Evolutionary conservation across 2,888 invertebrate genomes (phyloP).

Genomic region (Caenorhabditis wallacei): DNA sequence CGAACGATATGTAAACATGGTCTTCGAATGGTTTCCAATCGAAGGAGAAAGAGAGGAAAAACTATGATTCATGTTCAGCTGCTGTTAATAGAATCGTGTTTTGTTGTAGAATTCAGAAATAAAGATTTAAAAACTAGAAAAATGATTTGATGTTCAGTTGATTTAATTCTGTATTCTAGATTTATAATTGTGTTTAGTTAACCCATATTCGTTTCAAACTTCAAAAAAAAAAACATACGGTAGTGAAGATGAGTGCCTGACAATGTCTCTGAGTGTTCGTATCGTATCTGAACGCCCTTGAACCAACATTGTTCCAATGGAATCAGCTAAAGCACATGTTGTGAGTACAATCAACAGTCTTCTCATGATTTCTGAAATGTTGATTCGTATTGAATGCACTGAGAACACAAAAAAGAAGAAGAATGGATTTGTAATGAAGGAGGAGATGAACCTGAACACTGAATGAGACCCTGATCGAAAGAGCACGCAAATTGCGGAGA

Average conservation of each 20-base stretch:
- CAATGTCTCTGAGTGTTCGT: conserved; percentile 63
- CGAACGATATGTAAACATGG: conserved; percentile 26
- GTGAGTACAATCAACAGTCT: conserved; percentile 65
- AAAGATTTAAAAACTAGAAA: no score
- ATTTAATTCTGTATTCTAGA: no score
- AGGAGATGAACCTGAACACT: conserved; percentile 46
- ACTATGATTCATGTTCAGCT: conserved; percentile 3
- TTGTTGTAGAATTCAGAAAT: no score
- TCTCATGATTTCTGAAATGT: conserved; percentile 45
- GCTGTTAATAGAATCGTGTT: background rate
- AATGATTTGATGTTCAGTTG: no score
- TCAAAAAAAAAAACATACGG: conserved; percentile 53
- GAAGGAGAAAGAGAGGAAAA: background rate
- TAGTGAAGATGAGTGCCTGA: conserved; percentile 59
- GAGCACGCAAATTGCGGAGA: conserved; percentile 52
- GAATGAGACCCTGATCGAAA: conserved; percentile 51
- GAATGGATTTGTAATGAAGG: conserved; percentile 25
- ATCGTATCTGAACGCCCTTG: conserved; percentile 71
- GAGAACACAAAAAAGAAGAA: conserved; percentile 25
- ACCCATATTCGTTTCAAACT: background rate
- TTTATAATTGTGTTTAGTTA: no score
- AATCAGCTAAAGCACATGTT: conserved; percentile 61
- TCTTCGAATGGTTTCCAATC: conserved; percentile 34
- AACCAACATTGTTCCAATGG: conserved; percentile 69
- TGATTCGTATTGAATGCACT: background rate